These are phyloP conservation scores for Bombus impatiens DNA, from an alignment of 1,140 invertebrate genomes.

Conservation along the genomic window DNA sequence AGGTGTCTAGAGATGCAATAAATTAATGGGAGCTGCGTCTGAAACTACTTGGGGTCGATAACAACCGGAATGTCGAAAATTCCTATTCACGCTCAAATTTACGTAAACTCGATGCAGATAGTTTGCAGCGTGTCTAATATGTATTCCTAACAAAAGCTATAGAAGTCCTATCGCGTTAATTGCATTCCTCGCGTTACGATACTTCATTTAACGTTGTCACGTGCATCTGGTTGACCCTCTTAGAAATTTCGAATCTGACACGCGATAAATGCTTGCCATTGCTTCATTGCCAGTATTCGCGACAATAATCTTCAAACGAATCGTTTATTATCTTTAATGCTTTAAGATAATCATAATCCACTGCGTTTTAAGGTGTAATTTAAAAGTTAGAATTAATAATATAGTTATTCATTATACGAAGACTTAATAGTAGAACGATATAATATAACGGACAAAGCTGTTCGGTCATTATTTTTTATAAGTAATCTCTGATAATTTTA, in stretches of 20 bases:
- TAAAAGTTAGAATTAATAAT: no score
- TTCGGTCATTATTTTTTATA: no score
- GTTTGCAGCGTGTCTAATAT: conserved; percentile 19
- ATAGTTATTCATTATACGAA: no score
- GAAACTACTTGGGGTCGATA: conserved; percentile 31
- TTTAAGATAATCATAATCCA: no score
- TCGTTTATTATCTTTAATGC: no score
- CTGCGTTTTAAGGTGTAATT: no score
- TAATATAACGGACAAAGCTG: no score
- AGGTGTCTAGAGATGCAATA: background rate
- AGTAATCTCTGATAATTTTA: no score
- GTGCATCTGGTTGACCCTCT: background rate
- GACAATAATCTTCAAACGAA: no score
- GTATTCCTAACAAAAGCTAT: conserved; percentile 28
- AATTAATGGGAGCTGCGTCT: conserved; percentile 23
- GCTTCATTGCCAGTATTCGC: background rate
- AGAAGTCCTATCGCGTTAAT: conserved; percentile 6
- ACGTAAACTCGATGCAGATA: background rate
- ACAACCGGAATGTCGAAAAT: conserved; percentile 38
- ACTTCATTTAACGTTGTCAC: background rate
- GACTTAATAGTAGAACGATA: no score
- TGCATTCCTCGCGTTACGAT: conserved; percentile 24
- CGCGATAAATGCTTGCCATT: background rate
- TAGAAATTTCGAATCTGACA: background rate
- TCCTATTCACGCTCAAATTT: conserved; percentile 16